These are phyloP conservation scores for Crypturellus undulatus DNA, from an alignment of 2,113 vertebrate genomes.

Conservation along the genomic window DNA sequence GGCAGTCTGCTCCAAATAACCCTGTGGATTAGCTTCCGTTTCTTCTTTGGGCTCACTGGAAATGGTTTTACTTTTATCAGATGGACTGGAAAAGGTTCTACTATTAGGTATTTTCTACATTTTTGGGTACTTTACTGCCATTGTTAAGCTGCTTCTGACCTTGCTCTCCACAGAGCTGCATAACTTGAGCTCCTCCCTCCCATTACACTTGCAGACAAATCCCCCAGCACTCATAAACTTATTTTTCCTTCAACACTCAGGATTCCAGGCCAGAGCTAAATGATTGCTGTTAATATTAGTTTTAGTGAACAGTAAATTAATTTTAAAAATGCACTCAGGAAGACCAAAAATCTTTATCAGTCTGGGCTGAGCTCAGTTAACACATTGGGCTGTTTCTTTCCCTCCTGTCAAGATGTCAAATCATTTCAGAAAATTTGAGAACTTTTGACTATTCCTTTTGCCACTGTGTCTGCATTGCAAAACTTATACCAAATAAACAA, in stretches of 20 bases:
- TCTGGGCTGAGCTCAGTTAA: background rate
- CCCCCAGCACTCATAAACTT: background rate
- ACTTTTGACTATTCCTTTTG: background rate
- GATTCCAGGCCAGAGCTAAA: background rate
- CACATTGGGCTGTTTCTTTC: background rate
- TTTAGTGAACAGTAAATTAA: background rate
- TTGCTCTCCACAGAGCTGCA: background rate
- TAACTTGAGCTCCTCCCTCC: background rate
- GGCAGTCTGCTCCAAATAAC: background rate
- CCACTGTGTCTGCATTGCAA: accelerated
- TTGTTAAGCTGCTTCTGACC: background rate
- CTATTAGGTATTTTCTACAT: background rate
- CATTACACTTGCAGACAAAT: background rate
- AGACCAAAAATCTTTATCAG: background rate
- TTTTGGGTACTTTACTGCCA: background rate
- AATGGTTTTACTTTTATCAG: background rate
- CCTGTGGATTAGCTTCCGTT: background rate
- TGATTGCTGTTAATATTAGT: background rate
- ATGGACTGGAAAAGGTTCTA: background rate
- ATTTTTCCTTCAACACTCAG: background rate
- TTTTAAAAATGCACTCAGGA: background rate
- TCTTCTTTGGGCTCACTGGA: background rate
- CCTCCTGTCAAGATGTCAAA: accelerated
- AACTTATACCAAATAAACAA: background rate
- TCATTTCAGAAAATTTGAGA: accelerated